Conservation (phyloP, 2,888 invertebrate species). For the Athalia cordata region DNA sequence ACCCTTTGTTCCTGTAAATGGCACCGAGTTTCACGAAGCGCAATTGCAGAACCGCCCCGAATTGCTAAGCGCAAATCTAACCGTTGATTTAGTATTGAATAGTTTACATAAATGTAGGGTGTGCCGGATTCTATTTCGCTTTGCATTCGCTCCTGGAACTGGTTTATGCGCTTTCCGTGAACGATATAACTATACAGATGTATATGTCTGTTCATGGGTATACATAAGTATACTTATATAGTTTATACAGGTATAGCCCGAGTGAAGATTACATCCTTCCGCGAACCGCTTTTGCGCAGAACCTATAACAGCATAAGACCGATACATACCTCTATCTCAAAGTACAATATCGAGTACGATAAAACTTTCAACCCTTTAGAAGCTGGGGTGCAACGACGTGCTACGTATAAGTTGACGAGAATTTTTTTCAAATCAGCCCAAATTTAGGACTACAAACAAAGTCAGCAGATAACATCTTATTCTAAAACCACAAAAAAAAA, state of each 20-base stretch:
- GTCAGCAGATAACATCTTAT: neutral
- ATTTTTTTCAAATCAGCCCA: neutral
- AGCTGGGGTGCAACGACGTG: neutral
- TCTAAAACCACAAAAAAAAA: too few relatives aligned
- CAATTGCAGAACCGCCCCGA: neutral
- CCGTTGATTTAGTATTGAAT: slow-evolving; percentile 26
- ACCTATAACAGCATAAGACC: neutral
- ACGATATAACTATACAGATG: neutral
- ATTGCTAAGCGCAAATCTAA: slow-evolving; percentile 2
- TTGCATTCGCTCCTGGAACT: slow-evolving; percentile 23
- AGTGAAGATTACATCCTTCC: slow-evolving; percentile 12
- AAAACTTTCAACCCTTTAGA: neutral
- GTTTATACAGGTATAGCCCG: neutral
- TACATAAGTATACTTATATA: neutral
- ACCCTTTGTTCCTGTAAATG: slow-evolving; percentile 17
- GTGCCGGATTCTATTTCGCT: slow-evolving; percentile 6
- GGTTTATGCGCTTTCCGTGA: slow-evolving; percentile 29
- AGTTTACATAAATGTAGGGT: slow-evolving; percentile 31
- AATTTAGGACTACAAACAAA: neutral
- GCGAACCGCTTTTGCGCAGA: slow-evolving; percentile 25
- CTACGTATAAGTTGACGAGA: neutral
- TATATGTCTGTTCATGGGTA: slow-evolving; percentile 22
- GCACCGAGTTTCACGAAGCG: neutral
- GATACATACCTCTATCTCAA: neutral
- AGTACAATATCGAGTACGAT: slow-evolving; percentile 11